A percentile compares a stretch with the other conserved stretches of the same genome.
Conservation (phyloP, 2,113 vertebrate species). For the Spilogale gracilis region DNA sequence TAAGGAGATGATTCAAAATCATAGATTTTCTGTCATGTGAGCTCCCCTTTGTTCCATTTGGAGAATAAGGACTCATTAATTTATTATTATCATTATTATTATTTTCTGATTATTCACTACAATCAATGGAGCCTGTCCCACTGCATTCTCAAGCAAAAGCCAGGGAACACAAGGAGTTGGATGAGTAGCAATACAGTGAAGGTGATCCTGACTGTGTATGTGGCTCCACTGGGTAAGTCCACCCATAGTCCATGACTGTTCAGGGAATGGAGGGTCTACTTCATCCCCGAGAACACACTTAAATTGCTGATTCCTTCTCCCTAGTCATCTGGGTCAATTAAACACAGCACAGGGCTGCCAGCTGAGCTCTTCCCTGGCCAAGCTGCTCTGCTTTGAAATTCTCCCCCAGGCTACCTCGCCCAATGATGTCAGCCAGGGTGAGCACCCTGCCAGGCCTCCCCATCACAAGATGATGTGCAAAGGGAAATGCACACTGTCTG, state of each 20-base stretch:
- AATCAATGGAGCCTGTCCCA: background rate
- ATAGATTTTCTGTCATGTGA: background rate
- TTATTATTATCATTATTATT: background rate
- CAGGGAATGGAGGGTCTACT: background rate
- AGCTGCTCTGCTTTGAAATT: conserved; percentile 69
- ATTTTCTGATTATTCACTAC: background rate
- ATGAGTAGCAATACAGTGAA: background rate
- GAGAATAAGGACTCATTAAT: background rate
- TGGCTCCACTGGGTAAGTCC: accelerated
- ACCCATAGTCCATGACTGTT: background rate
- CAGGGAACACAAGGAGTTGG: background rate
- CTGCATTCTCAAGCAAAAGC: background rate
- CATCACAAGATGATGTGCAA: conserved; percentile 85
- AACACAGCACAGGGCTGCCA: conserved; percentile 54
- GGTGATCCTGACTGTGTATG: accelerated
- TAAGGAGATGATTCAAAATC: background rate
- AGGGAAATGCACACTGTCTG: conserved; percentile 86
- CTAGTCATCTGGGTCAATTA: conserved; percentile 64
- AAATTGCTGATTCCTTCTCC: conserved; percentile 56
- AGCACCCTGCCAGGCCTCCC: conserved; percentile 47
- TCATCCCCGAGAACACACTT: conserved; percentile 7
- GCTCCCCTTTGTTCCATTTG: background rate
- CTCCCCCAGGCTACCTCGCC: conserved; percentile 78
- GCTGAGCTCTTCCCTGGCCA: conserved; percentile 58
- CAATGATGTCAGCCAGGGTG: conserved; percentile 78